Base-by-base conservation (phyloP, 2,797 vertebrate genomes). In the Thunnus albacares region DNA sequence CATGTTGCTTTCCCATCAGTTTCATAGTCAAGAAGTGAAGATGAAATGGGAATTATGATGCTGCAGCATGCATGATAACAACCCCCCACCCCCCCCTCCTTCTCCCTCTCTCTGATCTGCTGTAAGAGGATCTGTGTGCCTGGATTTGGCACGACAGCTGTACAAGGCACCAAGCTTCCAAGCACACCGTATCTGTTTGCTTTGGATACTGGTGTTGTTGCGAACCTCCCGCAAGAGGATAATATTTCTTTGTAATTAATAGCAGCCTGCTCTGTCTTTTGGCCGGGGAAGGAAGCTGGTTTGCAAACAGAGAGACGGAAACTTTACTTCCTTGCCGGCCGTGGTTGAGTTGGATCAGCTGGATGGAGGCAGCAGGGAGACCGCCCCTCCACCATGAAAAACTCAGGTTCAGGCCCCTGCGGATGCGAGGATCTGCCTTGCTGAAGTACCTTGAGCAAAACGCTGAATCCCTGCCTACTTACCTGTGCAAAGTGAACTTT, bases 181-280 rank as follows among this genome's bases (percentile, higher is more conserved):
- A 89, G 81, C 87, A 83, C 88, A 84, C 76, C 71, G 71, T 89
- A 89, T 91, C 87, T 93, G 90, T 93, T 93, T 94, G 92, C 92
- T 94, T 91, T 93, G 93, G 92, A 93, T 86, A 92, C 93, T 83
- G 28, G 76, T 73, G 86, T 86, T 89, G 91, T 85, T 90, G 84
- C 80, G 57, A 91, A 88, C 87, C 87, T 91, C 82, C 79, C 79
- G 75, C 82, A 85, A 92, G 82, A 90, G 87, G 88, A 91, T 91
- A 89, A 86, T 90, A 88, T 93, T 90, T 93, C 91, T 85, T 86
- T 78, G 89, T 92, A 93, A 93, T 92, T 93, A 92, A 92, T 89
- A 87, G 88, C 85, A 87, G 91, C 83, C 84, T 84, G 84, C 79
- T 89, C 87, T 74, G 86, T 83, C 74, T 81, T 88, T 83, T 91